Evolutionary conservation across 1,140 invertebrate species (phyloP), one percentile per base, ranked within the genome.

Genomic region (Rhizoglyphus robini): DNA sequence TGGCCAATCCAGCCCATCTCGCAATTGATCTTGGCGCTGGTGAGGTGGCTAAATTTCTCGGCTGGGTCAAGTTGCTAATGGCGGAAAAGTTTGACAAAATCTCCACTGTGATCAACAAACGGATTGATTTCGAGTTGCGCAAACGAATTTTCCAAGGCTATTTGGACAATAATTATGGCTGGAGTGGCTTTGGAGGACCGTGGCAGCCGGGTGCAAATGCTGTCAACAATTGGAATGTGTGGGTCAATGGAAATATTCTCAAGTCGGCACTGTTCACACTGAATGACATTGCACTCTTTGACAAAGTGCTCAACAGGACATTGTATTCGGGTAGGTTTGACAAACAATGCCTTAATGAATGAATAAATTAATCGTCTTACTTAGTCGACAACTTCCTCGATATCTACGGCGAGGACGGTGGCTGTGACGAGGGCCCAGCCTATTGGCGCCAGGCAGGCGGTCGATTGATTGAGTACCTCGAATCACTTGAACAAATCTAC

Each of bases 381-480:
- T n/a, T n/a, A n/a, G 32, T 65, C 23, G 62, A 64, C 32, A 8
- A 11, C 8, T 64, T 64, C 32, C 8, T 64, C 5, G 31, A 64
- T 66, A 8, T 4, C n/a, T 64, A 64, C 31, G 18, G 18, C 5
- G 58, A 64, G 8, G 62, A 64, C 62, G 62, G 62, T 51, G 62
- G 62, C 5, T 64, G 62, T 36, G 62, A 64, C 25, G 62, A 64
- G 58, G 62, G 62, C n/a, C 49, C 62, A 4, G 31, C 20, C n/a
- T 64, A 64, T 36, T 64, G 62, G 62, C n/a, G 49, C n/a, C 25
- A 32, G 32, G 62, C 62, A 13, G 62, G 61, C 18, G 62, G 62
- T 20, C 60, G 62, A 60, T 25, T 64, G 60, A 65, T 64, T n/a
- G 62, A 64, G 8, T 64, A 64, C 49, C 32, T 64, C n/a, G 20